These are phyloP conservation scores for Cotesia chilonis DNA, from an alignment of 1,140 invertebrate species.

Conservation along the genomic window DNA sequence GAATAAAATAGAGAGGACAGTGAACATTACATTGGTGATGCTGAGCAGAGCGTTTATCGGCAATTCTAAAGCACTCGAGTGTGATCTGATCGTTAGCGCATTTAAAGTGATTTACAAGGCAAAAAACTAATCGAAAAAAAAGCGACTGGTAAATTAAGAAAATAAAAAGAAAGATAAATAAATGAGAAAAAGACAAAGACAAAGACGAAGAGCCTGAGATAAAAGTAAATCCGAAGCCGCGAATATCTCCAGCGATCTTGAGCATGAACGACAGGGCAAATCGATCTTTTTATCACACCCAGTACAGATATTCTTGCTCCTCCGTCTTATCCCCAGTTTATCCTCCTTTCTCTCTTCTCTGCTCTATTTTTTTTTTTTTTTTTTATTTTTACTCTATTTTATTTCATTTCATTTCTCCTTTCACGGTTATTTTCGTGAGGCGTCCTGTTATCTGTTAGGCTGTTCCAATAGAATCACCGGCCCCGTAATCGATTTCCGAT, in stretches of 20 bases:
- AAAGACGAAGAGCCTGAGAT: constrained; percentile 27
- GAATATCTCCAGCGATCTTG: constrained; percentile 32
- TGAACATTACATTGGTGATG: not conserved
- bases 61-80: constrained; percentile 1
- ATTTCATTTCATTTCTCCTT: not conserved
- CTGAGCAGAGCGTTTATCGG: constrained; percentile 1
- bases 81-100: constrained; percentile 24
- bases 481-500: constrained; percentile 60
- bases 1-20: not conserved
- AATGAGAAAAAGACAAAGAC: constrained; percentile 7
- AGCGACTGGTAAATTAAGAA: no score
- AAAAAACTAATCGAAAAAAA: constrained; percentile 9
- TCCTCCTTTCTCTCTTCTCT: constrained; percentile 32
- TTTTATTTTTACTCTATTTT: not conserved
- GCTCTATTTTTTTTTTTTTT: constrained; percentile 7
- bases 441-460: constrained; percentile 21
- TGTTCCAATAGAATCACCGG: constrained; percentile 22
- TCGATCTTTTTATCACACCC: constrained; percentile 36
- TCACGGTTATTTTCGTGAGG: not conserved
- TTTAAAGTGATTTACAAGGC: constrained; percentile 33
- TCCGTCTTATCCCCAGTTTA: not conserved
- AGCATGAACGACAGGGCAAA: constrained; percentile 31
- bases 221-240: constrained; percentile 26
- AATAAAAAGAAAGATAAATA: no score
- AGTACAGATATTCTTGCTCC: not conserved